Conservation (phyloP, 1,140 invertebrate genomes). For the Mactra quadrangularis region DNA sequence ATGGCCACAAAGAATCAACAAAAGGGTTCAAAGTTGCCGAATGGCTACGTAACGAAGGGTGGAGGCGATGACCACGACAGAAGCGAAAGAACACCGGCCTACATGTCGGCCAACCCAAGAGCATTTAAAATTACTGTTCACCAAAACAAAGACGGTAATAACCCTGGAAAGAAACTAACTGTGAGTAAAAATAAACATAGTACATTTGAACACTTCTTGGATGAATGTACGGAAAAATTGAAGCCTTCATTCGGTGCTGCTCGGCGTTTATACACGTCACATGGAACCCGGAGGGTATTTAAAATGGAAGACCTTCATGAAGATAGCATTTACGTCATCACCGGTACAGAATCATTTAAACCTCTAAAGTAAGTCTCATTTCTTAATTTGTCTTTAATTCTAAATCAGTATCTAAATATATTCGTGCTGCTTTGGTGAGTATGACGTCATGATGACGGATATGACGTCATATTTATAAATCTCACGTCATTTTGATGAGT, state of each 20-base stretch:
- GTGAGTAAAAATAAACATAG: slow-evolving; percentile 16
- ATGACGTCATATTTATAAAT: too few relatives aligned
- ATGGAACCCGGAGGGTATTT: slow-evolving; percentile 10
- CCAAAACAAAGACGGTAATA: slow-evolving; percentile 17
- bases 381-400: not conserved
- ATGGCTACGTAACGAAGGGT: slow-evolving; percentile 37
- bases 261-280: slow-evolving; percentile 8
- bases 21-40: slow-evolving; percentile 9
- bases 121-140: slow-evolving; percentile 31
- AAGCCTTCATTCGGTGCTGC: slow-evolving; percentile 24
- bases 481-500: too few relatives aligned
- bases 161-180: slow-evolving; percentile 31
- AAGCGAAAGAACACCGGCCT: not conserved
- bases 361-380: slow-evolving; percentile 7
- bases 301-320: not conserved
- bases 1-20: slow-evolving; percentile 21
- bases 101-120: not conserved
- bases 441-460: too few relatives aligned
- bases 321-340: slow-evolving; percentile 34
- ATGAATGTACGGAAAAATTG: slow-evolving; percentile 32
- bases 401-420: not conserved
- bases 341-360: slow-evolving; percentile 21
- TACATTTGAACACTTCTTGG: slow-evolving; percentile 42
- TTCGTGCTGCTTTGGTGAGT: too few relatives aligned
- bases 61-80: slow-evolving; percentile 7